Percentiles rank a stretch among this genome's conserved stretches.
phyloP scores from a whole-genome alignment of 35 echinoderm and acorn worm genomes.

The Amphiura filiformis region DNA sequence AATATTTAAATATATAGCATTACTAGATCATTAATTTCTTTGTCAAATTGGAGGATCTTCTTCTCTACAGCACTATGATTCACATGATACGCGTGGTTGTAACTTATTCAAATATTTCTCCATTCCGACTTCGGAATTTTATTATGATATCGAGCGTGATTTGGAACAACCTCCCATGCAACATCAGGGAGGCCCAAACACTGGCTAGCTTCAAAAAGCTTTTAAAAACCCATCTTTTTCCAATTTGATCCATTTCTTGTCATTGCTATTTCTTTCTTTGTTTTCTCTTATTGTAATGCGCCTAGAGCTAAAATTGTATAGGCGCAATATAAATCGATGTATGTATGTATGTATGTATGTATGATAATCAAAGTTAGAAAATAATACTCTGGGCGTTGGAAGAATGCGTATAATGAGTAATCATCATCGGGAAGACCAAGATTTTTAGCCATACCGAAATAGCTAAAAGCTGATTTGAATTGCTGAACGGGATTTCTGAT shows the following conservation, averaged over 20 bases:
- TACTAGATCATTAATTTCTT: slow-evolving; percentile 78
- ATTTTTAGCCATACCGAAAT: not conserved
- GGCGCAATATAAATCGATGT: too few relatives aligned
- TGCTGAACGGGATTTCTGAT: slow-evolving; percentile 61
- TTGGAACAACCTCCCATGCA: too few relatives aligned
- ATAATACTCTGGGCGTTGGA: slow-evolving; percentile 31
- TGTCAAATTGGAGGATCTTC: slow-evolving; percentile 43
- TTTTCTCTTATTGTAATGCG: too few relatives aligned
- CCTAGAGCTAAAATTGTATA: too few relatives aligned
- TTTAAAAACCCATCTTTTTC: too few relatives aligned
- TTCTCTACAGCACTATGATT: slow-evolving; percentile 22
- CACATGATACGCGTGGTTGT: not conserved
- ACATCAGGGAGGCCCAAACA: too few relatives aligned
- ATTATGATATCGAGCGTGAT: too few relatives aligned
- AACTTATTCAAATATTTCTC: slow-evolving; percentile 76
- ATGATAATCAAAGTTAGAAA: not conserved
- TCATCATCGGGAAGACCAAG: slow-evolving; percentile 11
- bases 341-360: too few relatives aligned
- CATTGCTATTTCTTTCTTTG: too few relatives aligned
- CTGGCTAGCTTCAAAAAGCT: too few relatives aligned
- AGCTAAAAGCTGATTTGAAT: slow-evolving; percentile 73
- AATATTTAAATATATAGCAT: too few relatives aligned
- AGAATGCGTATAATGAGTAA: slow-evolving; percentile 44
- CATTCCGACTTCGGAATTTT: slow-evolving; percentile 27
- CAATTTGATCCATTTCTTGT: too few relatives aligned